Evolutionary conservation across 2,113 vertebrate genomes (phyloP), one percentile per base, ranked within the genome.

Genomic region (Tachycineta bicolor): DNA sequence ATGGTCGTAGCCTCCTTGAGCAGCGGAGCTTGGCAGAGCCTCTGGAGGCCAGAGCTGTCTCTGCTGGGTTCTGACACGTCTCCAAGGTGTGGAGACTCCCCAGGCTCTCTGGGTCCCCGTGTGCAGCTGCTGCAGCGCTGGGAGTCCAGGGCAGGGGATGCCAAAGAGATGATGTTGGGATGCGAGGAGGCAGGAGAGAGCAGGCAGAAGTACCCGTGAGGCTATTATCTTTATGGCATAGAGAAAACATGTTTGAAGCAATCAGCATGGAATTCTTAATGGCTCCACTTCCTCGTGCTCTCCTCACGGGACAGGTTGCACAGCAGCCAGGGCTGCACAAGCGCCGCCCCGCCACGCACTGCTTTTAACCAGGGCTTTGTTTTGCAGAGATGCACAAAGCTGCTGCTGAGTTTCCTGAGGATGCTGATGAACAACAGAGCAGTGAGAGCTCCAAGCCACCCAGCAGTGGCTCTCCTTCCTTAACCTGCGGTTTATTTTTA

Each of bases 241-340:
- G 98, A 97, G 52, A 98, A 98, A 99, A 98, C 98, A 97, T 96
- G 98, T 98, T 98, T 97, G 98, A 98, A 99, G 98, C 99, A 98
- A 98, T 99, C 98, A 98, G 98, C 98, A 97, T 98, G 98, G 98
- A 99, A 98, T 99, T 98, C 97, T 98, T 99, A 99, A 99, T 99
- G 99, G 99, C 98, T 98, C 97, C 98, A 89, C 98, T 98, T 98
- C 97, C 98, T 98, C 97, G 96, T 97, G 97, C 97, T 95, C 98
- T 95, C 97, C 98, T 98, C 98, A 25, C 97, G 98, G 98, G 98
- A 98, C 98, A 94, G 97, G 98, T 97, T 96, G 98, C 96, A 93
- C 81, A 58, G 96, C 87, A 25, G 95, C 95, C 75, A 60, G 98
- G 94, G 98, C 98, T 97, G 94, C 94, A 94, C 93, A 90, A 83